Percentiles rank a stretch among this genome's conserved stretches.
phyloP scores from a whole-genome alignment of 2,797 vertebrate species.

The Acrocephalus scirpaceus region DNA sequence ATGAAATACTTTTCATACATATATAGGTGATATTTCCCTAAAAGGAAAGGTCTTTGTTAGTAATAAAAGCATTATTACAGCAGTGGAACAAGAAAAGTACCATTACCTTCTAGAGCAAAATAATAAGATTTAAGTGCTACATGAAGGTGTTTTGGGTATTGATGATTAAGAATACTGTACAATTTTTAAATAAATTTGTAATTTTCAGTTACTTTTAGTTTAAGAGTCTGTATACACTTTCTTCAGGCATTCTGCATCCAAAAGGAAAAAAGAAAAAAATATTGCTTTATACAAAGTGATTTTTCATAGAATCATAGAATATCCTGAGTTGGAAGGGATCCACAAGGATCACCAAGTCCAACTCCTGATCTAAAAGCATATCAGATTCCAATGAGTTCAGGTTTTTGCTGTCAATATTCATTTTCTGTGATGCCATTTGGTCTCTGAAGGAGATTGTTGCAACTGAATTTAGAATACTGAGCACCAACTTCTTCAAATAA shows the following conservation, averaged over 20 bases:
- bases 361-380: not conserved
- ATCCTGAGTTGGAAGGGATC: not conserved
- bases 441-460: not conserved
- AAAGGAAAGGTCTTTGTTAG: not conserved
- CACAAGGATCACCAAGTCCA: not conserved
- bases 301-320: not conserved
- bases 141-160: not conserved
- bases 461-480: not conserved
- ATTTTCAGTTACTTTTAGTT: not conserved
- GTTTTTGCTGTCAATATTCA: not conserved
- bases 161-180: not conserved
- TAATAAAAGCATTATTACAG: not conserved
- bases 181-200: not conserved
- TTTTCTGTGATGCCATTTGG: not conserved
- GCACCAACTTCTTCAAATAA: not conserved
- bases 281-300: not conserved
- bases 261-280: not conserved
- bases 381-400: not conserved
- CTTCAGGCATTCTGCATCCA: not conserved
- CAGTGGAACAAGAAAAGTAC: conserved; percentile 5
- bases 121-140: not conserved
- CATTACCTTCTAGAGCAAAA: not conserved
- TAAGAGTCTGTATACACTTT: not conserved
- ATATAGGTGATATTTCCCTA: not conserved
- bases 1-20: not conserved